A percentile compares a stretch with the other conserved stretches of the same genome.
Conservation (phyloP, 1,140 invertebrate genomes). For the Hestina assimilis region DNA sequence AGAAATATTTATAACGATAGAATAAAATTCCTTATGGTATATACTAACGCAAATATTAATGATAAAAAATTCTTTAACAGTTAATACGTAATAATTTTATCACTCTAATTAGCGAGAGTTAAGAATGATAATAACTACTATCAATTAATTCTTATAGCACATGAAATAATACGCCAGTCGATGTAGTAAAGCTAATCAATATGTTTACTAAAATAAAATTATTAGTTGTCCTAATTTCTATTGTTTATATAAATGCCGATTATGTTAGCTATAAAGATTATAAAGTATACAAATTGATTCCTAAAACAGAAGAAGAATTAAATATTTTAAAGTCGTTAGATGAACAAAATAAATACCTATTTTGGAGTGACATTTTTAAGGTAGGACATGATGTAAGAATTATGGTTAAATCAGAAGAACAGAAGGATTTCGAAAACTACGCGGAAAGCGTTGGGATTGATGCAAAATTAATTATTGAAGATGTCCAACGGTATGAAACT, state of each 20-base stretch:
- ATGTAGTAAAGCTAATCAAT: background rate
- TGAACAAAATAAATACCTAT: constrained; percentile 33
- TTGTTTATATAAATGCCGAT: constrained; percentile 35
- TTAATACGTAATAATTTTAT: background rate
- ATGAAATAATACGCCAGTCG: background rate
- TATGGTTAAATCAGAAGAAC: constrained; percentile 42
- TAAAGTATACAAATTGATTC: constrained; percentile 72
- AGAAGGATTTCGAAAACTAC: constrained; percentile 35
- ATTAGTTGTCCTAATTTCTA: constrained; percentile 23
- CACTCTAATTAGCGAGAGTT: background rate
- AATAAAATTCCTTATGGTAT: too few species aligned
- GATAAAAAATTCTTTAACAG: background rate
- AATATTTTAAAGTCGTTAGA: constrained; percentile 33
- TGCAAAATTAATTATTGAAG: constrained; percentile 33
- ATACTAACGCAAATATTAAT: too few species aligned
- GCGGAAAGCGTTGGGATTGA: constrained; percentile 29
- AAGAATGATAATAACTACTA: background rate
- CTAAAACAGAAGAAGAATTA: constrained; percentile 44
- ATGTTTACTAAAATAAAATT: constrained; percentile 32
- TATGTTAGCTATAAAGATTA: constrained; percentile 65
- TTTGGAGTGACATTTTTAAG: constrained; percentile 41
- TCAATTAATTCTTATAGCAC: background rate
- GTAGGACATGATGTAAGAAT: constrained; percentile 36
- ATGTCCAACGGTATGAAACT: constrained; percentile 68
- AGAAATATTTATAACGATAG: too few species aligned